These are phyloP conservation scores for Drosophila neonasuta DNA, from an alignment of 2,888 invertebrate genomes.

Conservation along the genomic window DNA sequence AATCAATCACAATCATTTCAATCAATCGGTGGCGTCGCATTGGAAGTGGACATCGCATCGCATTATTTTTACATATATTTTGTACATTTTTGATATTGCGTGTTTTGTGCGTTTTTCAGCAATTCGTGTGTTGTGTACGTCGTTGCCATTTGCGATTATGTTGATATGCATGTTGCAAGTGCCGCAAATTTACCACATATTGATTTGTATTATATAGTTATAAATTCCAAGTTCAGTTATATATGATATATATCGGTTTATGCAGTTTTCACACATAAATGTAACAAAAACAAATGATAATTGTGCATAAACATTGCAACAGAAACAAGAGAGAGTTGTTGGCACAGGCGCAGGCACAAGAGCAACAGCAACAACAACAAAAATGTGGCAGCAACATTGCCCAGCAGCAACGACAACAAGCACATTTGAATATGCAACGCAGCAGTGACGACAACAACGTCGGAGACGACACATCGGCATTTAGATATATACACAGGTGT, in stretches of 20 bases:
- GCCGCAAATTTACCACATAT: constrained; percentile 34
- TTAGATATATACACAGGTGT: constrained; percentile 42
- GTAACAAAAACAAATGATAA: constrained; percentile 55
- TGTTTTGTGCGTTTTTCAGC: constrained; percentile 38
- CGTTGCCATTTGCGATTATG: constrained; percentile 46
- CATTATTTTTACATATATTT: constrained; percentile 29
- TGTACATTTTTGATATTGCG: not conserved
- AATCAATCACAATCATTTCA: constrained; percentile 56
- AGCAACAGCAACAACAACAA: constrained; percentile 23
- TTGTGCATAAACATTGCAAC: constrained; percentile 53
- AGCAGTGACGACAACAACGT: constrained; percentile 56
- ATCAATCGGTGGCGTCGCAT: constrained; percentile 73
- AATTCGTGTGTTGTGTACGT: constrained; percentile 48
- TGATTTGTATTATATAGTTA: constrained; percentile 14
- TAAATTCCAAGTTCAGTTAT: constrained; percentile 7
- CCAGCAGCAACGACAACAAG: constrained; percentile 53
- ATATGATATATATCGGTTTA: constrained; percentile 24
- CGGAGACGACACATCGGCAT: constrained; percentile 48
- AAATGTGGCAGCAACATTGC: constrained; percentile 35
- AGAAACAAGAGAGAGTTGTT: constrained; percentile 17
- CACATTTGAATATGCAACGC: constrained; percentile 42
- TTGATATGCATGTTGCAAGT: constrained; percentile 47
- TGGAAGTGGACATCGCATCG: constrained; percentile 70
- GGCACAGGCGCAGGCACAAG: not conserved
- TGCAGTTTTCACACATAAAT: constrained; percentile 39